Conservation (phyloP, 2,888 invertebrate species). For the Plagiodera versicolora region DNA sequence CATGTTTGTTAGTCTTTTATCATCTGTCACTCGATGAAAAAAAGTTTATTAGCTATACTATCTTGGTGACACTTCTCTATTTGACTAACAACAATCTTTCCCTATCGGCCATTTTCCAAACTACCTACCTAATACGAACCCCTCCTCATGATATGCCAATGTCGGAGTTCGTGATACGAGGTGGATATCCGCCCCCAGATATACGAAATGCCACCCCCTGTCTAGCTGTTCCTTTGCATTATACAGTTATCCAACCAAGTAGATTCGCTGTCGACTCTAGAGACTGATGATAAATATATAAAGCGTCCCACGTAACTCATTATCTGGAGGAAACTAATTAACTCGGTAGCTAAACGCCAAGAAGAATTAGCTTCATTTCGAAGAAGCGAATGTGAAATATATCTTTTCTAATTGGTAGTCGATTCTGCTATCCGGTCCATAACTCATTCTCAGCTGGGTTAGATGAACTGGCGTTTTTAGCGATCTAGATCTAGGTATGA, state of each 20-base stretch:
- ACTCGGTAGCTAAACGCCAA: constrained; percentile 4
- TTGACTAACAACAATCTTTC: too few relatives aligned
- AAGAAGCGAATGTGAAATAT: background rate
- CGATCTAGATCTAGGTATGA: background rate
- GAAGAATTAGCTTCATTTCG: constrained; percentile 19
- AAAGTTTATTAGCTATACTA: too few relatives aligned
- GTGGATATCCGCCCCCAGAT: constrained; percentile 18
- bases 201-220: constrained; percentile 29
- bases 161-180: background rate
- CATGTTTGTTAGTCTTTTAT: too few relatives aligned
- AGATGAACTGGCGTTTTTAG: background rate
- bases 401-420: constrained; percentile 1
- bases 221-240: constrained; percentile 36
- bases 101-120: background rate
- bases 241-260: constrained; percentile 42
- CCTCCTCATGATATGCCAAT: background rate
- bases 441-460: background rate
- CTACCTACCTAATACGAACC: background rate
- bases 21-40: too few relatives aligned
- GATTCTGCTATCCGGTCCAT: background rate
- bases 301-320: constrained; percentile 50
- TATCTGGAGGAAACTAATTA: constrained; percentile 45
- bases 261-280: constrained; percentile 46
- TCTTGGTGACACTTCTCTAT: too few relatives aligned
- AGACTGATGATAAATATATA: constrained; percentile 49